Conservation (phyloP, 2,888 invertebrate genomes). For the Standfussiana lucernea region DNA sequence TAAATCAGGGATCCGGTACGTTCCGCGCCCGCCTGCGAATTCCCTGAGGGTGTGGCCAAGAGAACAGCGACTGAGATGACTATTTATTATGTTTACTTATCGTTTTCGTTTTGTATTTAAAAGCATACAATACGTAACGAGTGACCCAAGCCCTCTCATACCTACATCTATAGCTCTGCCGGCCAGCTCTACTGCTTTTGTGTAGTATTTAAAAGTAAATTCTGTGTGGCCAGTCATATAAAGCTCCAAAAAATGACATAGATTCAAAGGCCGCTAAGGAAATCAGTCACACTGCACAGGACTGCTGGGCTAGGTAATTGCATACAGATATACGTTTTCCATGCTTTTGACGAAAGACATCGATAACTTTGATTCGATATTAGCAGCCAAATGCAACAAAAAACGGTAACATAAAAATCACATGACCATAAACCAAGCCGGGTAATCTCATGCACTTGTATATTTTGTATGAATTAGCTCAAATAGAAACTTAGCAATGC, state of each 20-base stretch:
- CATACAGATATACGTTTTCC: not conserved
- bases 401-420: not conserved
- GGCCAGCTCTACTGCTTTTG: not conserved
- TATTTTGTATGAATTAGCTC: not conserved
- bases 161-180: not conserved
- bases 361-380: no score
- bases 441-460: no score
- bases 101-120: not conserved
- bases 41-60: conserved; percentile 75
- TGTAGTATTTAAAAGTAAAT: not conserved
- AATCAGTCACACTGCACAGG: not conserved
- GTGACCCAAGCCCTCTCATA: not conserved
- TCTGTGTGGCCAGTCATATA: not conserved
- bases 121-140: not conserved
- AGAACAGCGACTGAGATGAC: conserved; percentile 59
- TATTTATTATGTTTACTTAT: not conserved
- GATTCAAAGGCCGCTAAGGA: not conserved
- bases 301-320: no score
- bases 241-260: not conserved
- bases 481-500: not conserved
- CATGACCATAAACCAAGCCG: not conserved
- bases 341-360: not conserved
- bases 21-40: conserved; percentile 78
- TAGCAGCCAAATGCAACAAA: no score
- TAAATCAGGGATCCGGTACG: conserved; percentile 87